phyloP scores from a whole-genome alignment of 1,140 invertebrate genomes.

The Drosophila sulfurigaster region DNA sequence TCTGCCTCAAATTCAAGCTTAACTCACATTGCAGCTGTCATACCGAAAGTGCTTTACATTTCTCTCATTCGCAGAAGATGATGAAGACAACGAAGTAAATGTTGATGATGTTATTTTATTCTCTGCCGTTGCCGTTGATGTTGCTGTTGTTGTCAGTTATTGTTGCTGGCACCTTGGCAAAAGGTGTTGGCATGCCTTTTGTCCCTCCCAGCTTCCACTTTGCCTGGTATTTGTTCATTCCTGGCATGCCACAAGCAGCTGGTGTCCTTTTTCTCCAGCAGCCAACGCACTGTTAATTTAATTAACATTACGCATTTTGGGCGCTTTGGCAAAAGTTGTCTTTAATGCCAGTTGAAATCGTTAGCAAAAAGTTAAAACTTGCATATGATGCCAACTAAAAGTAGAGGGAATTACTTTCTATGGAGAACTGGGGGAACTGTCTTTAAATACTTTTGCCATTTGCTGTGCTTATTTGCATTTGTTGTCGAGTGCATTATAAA shows the following conservation, averaged over 20 bases:
- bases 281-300: slow-evolving; percentile 55
- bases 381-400: slow-evolving; percentile 4
- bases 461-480: slow-evolving; percentile 51
- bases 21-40: slow-evolving; percentile 82
- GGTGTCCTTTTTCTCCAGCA: slow-evolving; percentile 55
- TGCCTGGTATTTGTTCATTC: slow-evolving; percentile 54
- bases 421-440: not conserved
- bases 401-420: not conserved
- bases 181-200: slow-evolving; percentile 60
- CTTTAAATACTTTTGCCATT: slow-evolving; percentile 55
- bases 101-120: slow-evolving; percentile 49
- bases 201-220: slow-evolving; percentile 1
- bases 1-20: slow-evolving; percentile 61
- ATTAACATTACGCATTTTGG: slow-evolving; percentile 63
- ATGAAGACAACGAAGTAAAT: slow-evolving; percentile 30
- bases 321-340: slow-evolving; percentile 8
- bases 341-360: slow-evolving; percentile 22
- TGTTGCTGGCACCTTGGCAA: slow-evolving; percentile 41
- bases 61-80: slow-evolving; percentile 49
- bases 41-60: slow-evolving; percentile 81
- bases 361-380: slow-evolving; percentile 5
- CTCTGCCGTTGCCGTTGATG: slow-evolving; percentile 6
- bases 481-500: slow-evolving; percentile 73
- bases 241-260: slow-evolving; percentile 79
- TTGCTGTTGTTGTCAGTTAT: slow-evolving; percentile 10